These are phyloP conservation scores for Psittacula echo DNA, from an alignment of 2,797 vertebrate genomes.

Conservation along the genomic window DNA sequence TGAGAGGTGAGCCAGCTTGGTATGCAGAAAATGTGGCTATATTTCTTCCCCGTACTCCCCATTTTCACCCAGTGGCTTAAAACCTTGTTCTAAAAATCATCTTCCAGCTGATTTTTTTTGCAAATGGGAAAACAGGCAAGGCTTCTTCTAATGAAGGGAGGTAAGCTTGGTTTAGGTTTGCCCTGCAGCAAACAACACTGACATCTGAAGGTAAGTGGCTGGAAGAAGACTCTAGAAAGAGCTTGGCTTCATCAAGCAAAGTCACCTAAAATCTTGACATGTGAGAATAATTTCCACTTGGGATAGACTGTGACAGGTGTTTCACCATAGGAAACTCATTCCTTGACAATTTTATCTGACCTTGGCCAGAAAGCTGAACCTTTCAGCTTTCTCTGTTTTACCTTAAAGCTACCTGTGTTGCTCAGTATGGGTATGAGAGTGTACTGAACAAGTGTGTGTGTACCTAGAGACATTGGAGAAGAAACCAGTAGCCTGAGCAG, in stretches of 20 bases:
- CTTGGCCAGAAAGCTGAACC: conserved; percentile 41
- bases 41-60: background rate
- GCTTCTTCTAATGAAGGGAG: background rate
- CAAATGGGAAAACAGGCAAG: background rate
- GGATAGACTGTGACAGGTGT: conserved; percentile 51
- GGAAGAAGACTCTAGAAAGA: background rate
- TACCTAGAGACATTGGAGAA: background rate
- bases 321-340: conserved; percentile 28
- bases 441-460: background rate
- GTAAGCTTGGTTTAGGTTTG: background rate
- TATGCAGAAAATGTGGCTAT: background rate
- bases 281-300: conserved; percentile 20
- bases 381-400: background rate
- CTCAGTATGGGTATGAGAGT: background rate
- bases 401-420: background rate
- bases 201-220: background rate
- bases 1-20: background rate
- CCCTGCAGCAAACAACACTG: background rate
- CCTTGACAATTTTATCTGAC: conserved; percentile 43
- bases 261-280: conserved; percentile 28
- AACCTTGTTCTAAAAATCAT: background rate
- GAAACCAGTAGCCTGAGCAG: background rate
- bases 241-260: conserved; percentile 7
- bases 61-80: background rate
- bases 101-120: background rate